phyloP scores from a whole-genome alignment of 2,888 invertebrate species.

The Agriopis marginaria region DNA sequence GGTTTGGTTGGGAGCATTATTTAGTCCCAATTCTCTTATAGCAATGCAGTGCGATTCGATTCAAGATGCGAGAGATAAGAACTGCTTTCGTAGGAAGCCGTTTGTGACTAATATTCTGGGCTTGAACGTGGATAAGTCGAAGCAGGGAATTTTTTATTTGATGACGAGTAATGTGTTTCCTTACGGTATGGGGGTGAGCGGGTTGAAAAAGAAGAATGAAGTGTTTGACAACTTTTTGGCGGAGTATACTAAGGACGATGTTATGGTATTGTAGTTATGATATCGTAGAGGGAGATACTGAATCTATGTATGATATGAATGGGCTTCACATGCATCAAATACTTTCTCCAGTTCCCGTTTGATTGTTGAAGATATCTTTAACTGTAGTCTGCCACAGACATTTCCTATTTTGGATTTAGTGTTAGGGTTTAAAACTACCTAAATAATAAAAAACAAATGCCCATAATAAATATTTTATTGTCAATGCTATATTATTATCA shows the following conservation, averaged over 20 bases:
- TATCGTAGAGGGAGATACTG: too few relatives aligned
- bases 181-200: slow-evolving; percentile 50
- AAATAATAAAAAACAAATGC: too few relatives aligned
- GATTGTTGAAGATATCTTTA: too few relatives aligned
- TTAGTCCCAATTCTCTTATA: slow-evolving; percentile 43
- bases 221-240: not conserved
- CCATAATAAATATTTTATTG: too few relatives aligned
- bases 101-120: slow-evolving; percentile 41
- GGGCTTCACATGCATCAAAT: not conserved
- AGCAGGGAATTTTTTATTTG: slow-evolving; percentile 55
- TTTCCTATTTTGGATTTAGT: too few relatives aligned
- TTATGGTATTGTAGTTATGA: not conserved
- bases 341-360: too few relatives aligned
- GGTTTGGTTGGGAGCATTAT: slow-evolving; percentile 6
- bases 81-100: slow-evolving; percentile 49
- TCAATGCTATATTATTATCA: too few relatives aligned
- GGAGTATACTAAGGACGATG: not conserved
- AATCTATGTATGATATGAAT: too few relatives aligned
- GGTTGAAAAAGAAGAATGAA: slow-evolving; percentile 12
- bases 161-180: slow-evolving; percentile 51
- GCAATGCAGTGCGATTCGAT: slow-evolving; percentile 49
- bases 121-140: slow-evolving; percentile 46
- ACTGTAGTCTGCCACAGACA: too few relatives aligned
- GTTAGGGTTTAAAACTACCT: too few relatives aligned
- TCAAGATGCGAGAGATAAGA: slow-evolving; percentile 45